These are phyloP conservation scores for Actenoides lindsayi DNA, from an alignment of 2,113 vertebrate genomes.

Conservation along the genomic window DNA sequence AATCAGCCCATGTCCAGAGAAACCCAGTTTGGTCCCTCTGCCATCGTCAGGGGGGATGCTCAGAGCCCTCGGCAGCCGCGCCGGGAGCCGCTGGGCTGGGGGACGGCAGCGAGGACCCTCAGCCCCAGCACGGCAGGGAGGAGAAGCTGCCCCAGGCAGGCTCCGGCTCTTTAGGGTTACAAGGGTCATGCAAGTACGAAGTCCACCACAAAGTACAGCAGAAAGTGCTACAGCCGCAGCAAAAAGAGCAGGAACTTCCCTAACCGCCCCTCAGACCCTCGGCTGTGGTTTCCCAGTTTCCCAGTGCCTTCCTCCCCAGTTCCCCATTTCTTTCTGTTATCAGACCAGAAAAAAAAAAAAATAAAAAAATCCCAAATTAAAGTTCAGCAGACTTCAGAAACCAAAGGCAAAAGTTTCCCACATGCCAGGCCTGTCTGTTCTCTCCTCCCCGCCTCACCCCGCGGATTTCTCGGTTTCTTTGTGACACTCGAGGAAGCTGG, in stretches of 20 bases:
- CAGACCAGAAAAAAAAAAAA: background rate
- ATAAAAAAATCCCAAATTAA: background rate
- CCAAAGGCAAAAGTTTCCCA: background rate
- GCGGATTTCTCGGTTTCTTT: accelerated
- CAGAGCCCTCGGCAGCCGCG: background rate
- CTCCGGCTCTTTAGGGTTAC: background rate
- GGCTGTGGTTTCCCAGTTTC: background rate
- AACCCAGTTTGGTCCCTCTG: background rate
- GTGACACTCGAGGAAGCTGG: background rate
- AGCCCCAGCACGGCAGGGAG: background rate
- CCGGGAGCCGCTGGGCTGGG: background rate
- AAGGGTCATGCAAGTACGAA: background rate
- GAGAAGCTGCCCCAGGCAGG: background rate
- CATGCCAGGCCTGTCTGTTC: background rate
- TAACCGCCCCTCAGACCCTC: background rate
- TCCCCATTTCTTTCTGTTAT: background rate
- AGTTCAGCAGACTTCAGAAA: background rate
- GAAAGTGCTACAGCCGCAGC: background rate
- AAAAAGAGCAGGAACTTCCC: background rate
- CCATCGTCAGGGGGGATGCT: background rate
- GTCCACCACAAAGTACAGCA: background rate
- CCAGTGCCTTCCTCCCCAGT: background rate
- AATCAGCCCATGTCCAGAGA: background rate
- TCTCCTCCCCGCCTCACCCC: background rate
- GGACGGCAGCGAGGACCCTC: background rate